Percentiles rank a stretch among this genome's conserved stretches.
Evolutionary conservation across 1,140 invertebrate genomes (phyloP).

Genomic region (Vanessa atalanta): DNA sequence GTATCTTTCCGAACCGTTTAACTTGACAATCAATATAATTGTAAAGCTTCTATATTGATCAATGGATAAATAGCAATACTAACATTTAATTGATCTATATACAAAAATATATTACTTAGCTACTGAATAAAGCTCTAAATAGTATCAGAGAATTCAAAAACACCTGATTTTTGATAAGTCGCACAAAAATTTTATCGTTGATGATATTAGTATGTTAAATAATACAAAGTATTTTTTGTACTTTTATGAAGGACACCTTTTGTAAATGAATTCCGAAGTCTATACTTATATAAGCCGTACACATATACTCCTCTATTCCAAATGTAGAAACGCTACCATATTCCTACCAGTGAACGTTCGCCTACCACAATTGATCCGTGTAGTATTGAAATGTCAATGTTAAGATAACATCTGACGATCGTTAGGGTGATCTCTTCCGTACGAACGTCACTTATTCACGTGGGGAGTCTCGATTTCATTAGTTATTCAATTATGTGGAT

Average conservation of each 20-base stretch:
- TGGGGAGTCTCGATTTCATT: slow-evolving; percentile 56
- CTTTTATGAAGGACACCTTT: background rate
- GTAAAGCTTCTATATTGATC: no score
- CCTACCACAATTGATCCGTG: slow-evolving; percentile 44
- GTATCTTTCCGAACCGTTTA: no score
- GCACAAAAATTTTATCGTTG: no score
- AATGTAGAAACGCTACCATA: slow-evolving; percentile 26
- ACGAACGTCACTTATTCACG: slow-evolving; percentile 51
- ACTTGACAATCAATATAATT: no score
- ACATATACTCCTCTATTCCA: background rate
- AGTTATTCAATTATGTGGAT: slow-evolving; percentile 76
- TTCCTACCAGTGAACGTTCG: slow-evolving; percentile 23
- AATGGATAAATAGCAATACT: background rate
- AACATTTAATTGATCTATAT: background rate
- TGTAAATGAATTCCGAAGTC: background rate
- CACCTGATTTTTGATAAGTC: no score
- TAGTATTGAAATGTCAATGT: slow-evolving; percentile 76
- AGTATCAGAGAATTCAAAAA: no score
- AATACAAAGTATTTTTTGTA: background rate
- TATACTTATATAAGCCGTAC: background rate
- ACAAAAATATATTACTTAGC: no score
- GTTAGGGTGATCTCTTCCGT: slow-evolving; percentile 60
- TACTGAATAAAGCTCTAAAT: no score
- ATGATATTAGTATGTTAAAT: no score
- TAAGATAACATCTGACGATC: slow-evolving; percentile 70